Conservation (phyloP, 2,113 vertebrate genomes). For the Dromiciops gliroides region DNA sequence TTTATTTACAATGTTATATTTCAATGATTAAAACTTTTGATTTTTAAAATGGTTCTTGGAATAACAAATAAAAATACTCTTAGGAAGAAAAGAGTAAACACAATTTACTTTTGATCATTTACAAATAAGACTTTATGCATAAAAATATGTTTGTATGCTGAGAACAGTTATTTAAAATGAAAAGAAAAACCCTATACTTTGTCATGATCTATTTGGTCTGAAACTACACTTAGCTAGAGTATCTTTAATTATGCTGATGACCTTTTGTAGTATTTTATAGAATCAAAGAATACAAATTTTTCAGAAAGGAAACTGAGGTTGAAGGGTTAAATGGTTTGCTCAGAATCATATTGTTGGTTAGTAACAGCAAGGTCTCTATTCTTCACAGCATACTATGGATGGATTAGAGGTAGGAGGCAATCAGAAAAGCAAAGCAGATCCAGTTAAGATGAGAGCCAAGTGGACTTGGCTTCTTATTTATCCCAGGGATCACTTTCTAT, state of each 20-base stretch:
- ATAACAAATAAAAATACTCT: neutral
- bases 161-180: neutral
- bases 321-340: conserved; percentile 8
- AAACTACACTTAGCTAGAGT: neutral
- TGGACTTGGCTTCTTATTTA: conserved; percentile 22
- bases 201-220: neutral
- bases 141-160: neutral
- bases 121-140: neutral
- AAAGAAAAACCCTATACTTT: neutral
- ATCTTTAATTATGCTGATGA: neutral
- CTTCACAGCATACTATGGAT: neutral
- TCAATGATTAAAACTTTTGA: neutral
- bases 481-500: conserved; percentile 20
- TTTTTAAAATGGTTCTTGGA: neutral
- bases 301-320: conserved; percentile 3
- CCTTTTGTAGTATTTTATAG: neutral
- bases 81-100: neutral
- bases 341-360: conserved; percentile 11
- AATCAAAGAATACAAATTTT: neutral
- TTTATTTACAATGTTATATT: neutral
- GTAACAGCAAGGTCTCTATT: neutral
- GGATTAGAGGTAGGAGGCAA: neutral
- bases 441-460: conserved; percentile 48
- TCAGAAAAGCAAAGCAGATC: conserved; percentile 60
- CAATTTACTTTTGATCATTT: neutral